Percentiles rank a stretch among this genome's conserved stretches.
phyloP scores from a whole-genome alignment of 2,113 vertebrate genomes.

The Pycnonotus jocosus region DNA sequence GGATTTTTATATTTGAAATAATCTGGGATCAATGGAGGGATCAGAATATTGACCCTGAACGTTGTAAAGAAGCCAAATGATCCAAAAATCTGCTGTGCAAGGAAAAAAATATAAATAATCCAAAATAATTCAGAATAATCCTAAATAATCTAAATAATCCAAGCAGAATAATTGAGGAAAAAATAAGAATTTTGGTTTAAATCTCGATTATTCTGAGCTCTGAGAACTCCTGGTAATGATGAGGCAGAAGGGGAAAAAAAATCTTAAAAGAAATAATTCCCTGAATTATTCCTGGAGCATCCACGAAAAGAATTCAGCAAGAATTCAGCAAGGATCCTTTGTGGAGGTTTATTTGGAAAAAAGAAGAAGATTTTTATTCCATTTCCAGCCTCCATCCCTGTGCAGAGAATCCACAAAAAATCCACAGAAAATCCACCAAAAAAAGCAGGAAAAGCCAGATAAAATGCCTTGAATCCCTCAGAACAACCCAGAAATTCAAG shows the following conservation, averaged over 20 bases:
- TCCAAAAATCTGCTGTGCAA: too few relatives aligned
- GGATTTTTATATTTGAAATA: too few relatives aligned
- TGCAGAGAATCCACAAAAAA: constrained; percentile 2
- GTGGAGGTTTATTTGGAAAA: constrained; percentile 2
- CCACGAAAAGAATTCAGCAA: background rate
- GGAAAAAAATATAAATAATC: too few relatives aligned
- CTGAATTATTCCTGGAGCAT: background rate
- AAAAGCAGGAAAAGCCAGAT: background rate
- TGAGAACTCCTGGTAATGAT: background rate
- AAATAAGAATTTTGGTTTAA: too few relatives aligned
- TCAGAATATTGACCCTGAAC: too few relatives aligned
- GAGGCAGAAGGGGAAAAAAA: background rate
- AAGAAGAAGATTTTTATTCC: background rate
- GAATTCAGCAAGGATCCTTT: background rate
- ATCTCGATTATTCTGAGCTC: background rate
- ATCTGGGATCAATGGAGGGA: too few relatives aligned
- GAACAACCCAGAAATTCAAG: background rate
- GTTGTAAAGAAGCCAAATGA: too few relatives aligned
- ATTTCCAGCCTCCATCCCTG: background rate
- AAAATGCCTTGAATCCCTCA: background rate
- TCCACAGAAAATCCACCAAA: too few relatives aligned
- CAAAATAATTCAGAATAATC: too few relatives aligned
- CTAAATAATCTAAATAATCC: too few relatives aligned
- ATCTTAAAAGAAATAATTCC: too few relatives aligned
- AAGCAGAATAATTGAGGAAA: too few relatives aligned